Base-by-base conservation (phyloP, 1,140 invertebrate genomes). In the Vanessa tameamea region DNA sequence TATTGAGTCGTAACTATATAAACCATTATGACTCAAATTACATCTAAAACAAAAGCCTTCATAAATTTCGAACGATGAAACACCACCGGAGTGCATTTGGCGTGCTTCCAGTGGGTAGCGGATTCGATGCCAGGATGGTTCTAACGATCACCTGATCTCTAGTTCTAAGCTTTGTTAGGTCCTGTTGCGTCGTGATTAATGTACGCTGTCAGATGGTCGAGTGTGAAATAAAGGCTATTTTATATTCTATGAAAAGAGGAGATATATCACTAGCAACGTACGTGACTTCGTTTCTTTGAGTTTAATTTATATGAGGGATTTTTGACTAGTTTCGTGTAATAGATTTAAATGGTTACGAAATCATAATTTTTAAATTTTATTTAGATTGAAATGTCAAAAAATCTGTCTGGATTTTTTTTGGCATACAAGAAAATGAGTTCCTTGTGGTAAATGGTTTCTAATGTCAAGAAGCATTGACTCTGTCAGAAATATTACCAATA, bases 131-230 rank as follows among this genome's bases (percentile, higher is more conserved):
- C 75, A 77, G 71, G 47, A 57, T 55, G 51, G 69, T 69, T 77
- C 66, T 76, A 77, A 77, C 75, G 71, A 73, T 64, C 68, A 73
- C 75, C 75, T 77, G 77, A 73, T 66, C 69, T 76, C 59, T 23
- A 76, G 70, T 77, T 59, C 73, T 72, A 69, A 78, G 73, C 73
- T 75, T 78, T 75, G 77, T 75, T 78, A 74, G 77, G 65, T 78
- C 73, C 73, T 75, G 73, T 75, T 78, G 77, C 73, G 65, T 75
- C 55, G 70, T 78, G 77, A 78, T 78, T 75, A 75, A 78, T 75
- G 69, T 47, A 63, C 66, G 26, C 68, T 77, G 67, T 72, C 63
- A 72, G 70, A 64, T 66, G 20, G 51, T 65, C 43, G 8, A 14
- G 64, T 66, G 71, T 66, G 59, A 71, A 55, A 71, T 71, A 71